phyloP scores from a whole-genome alignment of 1,140 invertebrate species.

The Stegodyphus mimosarum region DNA sequence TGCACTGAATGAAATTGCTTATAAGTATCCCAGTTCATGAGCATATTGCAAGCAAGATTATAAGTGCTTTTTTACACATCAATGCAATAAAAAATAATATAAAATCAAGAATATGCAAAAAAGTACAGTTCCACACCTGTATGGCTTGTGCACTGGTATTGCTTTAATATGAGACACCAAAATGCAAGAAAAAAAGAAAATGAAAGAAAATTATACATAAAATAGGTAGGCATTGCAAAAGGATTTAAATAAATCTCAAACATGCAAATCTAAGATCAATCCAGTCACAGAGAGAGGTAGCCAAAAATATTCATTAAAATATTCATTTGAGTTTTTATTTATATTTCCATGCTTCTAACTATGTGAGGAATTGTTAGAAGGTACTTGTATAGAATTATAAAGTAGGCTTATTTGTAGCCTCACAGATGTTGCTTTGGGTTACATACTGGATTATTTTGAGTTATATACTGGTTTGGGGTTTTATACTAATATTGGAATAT shows the following conservation, averaged over 20 bases:
- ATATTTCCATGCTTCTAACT: no score
- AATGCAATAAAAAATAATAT: neutral
- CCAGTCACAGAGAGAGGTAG: slow-evolving; percentile 48
- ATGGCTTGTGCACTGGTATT: slow-evolving; percentile 56
- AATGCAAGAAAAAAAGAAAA: slow-evolving; percentile 1
- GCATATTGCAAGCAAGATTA: no score
- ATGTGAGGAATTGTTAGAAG: no score
- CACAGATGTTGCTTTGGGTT: no score
- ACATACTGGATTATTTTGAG: no score
- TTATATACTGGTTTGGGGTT: no score
- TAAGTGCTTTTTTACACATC: no score
- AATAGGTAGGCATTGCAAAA: neutral
- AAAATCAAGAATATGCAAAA: slow-evolving; percentile 41
- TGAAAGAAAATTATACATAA: neutral
- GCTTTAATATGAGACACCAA: slow-evolving; percentile 6
- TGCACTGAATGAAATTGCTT: no score
- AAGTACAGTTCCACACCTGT: slow-evolving; percentile 11
- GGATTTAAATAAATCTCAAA: neutral
- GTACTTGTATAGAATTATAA: no score
- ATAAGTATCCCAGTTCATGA: no score
- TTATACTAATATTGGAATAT: no score
- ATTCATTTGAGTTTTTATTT: slow-evolving; percentile 25
- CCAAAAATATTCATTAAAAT: slow-evolving; percentile 55
- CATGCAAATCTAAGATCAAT: slow-evolving; percentile 50
- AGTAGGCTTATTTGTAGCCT: no score